Evolutionary conservation across 2,888 invertebrate species (phyloP).

Genomic region (Drosophila picticornis): DNA sequence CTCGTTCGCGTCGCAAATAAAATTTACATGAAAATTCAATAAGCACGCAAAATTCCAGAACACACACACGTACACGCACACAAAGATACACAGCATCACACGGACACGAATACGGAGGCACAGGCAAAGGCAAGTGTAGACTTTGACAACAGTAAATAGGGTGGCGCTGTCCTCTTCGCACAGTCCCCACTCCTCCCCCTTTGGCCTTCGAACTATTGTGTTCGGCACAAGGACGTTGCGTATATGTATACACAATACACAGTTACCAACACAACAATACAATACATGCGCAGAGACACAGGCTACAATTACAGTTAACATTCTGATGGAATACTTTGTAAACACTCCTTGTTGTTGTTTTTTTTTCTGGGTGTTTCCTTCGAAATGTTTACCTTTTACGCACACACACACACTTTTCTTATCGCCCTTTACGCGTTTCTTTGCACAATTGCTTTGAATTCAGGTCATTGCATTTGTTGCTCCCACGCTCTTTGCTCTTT

Average conservation of each 20-base stretch:
- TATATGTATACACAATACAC: conserved; percentile 37
- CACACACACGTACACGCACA: conserved; percentile 45
- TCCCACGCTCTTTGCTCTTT: conserved; percentile 47
- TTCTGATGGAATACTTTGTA: conserved; percentile 54
- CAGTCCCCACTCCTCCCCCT: conserved; percentile 5
- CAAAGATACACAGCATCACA: conserved; percentile 27
- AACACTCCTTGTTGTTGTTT: conserved; percentile 57
- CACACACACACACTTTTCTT: conserved; percentile 26
- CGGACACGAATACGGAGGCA: conserved; percentile 36
- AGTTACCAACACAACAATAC: conserved; percentile 27
- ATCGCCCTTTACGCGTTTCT: conserved; percentile 49
- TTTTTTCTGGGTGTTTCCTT: conserved; percentile 13
- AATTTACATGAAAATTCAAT: conserved; percentile 70
- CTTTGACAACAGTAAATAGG: conserved; percentile 73
- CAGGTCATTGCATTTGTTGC: conserved; percentile 81
- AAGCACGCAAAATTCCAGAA: conserved; percentile 74
- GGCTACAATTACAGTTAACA: conserved; percentile 53
- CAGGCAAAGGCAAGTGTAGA: conserved; percentile 70
- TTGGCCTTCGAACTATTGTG: conserved; percentile 57
- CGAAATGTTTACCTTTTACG: conserved; percentile 50
- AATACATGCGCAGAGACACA: conserved; percentile 58
- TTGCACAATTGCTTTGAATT: conserved; percentile 68
- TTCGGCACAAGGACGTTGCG: conserved; percentile 76
- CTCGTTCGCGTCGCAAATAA: conserved; percentile 36
- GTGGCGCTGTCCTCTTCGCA: conserved; percentile 44